Percentiles rank a stretch among this genome's conserved stretches.
Conservation (phyloP, 2,113 vertebrate genomes). For the Gallinago undulata region DNA sequence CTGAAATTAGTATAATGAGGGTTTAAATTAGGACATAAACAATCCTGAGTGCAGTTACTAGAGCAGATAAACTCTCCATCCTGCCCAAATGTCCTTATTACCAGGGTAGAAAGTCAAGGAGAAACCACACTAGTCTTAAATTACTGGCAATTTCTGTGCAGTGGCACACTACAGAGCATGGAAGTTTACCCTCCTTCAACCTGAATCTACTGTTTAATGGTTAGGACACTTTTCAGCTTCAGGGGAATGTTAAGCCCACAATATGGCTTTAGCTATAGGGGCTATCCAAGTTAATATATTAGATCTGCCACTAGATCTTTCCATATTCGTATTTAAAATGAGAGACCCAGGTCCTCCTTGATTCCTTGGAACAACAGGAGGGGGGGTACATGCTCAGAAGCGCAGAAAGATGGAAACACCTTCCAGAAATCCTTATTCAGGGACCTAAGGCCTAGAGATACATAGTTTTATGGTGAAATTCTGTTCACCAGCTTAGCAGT, state of each 20-base stretch:
- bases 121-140: neutral
- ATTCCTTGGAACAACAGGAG: neutral
- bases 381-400: neutral
- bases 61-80: neutral
- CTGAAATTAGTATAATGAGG: neutral
- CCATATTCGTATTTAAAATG: neutral
- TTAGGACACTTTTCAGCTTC: neutral
- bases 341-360: rapidly evolving
- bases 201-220: neutral
- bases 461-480: neutral
- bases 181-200: neutral
- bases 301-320: neutral
- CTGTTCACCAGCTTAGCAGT: neutral
- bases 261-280: neutral
- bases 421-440: neutral
- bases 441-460: rapidly evolving
- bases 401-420: rapidly evolving
- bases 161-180: neutral
- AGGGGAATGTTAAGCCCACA: neutral
- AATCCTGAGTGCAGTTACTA: neutral
- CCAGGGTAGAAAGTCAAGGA: neutral
- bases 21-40: neutral
- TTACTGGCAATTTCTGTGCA: neutral
- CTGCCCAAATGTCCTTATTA: neutral
- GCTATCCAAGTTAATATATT: neutral